phyloP scores from a whole-genome alignment of 1,140 invertebrate genomes.

The Plutomurus gul region DNA sequence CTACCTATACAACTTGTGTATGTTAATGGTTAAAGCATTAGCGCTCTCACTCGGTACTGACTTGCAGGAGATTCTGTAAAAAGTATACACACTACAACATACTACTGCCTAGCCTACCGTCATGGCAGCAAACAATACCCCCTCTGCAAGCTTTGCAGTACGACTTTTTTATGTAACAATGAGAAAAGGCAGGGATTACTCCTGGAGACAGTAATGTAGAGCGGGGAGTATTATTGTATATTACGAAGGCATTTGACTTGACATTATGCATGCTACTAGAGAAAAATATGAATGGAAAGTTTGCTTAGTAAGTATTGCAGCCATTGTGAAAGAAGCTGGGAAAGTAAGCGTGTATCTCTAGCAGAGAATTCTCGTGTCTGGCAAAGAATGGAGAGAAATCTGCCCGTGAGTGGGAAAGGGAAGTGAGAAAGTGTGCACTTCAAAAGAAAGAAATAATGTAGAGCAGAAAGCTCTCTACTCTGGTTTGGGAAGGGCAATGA shows the following conservation, averaged over 20 bases:
- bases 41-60: no score
- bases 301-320: background rate
- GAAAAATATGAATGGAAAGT: background rate
- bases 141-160: background rate
- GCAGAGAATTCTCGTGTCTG: background rate
- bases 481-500: background rate
- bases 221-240: background rate
- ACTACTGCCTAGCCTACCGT: background rate
- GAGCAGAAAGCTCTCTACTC: background rate
- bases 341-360: background rate
- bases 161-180: slow-evolving; percentile 38
- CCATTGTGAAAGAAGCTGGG: background rate
- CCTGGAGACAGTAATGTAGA: slow-evolving; percentile 27
- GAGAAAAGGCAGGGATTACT: slow-evolving; percentile 40
- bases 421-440: slow-evolving; percentile 17
- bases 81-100: background rate
- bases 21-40: background rate
- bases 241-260: background rate
- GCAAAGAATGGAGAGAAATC: background rate
- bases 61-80: no score
- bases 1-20: no score
- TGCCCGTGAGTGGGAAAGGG: background rate
- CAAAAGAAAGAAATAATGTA: background rate
- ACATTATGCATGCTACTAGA: slow-evolving; percentile 5
- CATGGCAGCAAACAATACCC: no score